Base-by-base conservation (phyloP, 2,113 vertebrate species). In the Xenotilapia longispinis region DNA sequence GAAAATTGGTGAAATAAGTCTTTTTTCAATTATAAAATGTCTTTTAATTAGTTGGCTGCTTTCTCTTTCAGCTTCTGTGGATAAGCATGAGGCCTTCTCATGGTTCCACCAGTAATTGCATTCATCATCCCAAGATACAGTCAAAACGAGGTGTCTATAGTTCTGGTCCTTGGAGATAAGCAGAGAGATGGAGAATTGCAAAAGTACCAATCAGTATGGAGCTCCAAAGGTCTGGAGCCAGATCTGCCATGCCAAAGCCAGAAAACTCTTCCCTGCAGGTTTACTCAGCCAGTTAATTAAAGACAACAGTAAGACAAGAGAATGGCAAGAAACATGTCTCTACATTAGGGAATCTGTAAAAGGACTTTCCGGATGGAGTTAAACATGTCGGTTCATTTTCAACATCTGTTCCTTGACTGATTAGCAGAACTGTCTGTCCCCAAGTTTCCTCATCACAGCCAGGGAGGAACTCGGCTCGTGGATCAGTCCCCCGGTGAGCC, bases 401-500 rank as follows among this genome's bases (percentile, higher is more conserved):
- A 75, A 31, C 82, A 84, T 86, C 84, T 83, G 65, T 84, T 68
- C 87, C 60, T 60, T 78, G 2, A 33, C 28, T 88, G 78, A 86
- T 84, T 91, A 80, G 68, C 84, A 28, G 80, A 82, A 38, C 54
- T 83, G 84, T 58, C 58, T 83, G 80, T 79, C 82, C 10, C 26
- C 49, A n/a, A 58, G 26, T 60, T 87, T 85, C 75, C 82, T 89
- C 83, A 83, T 87, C 63, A 51, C 78, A 40, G 36, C 33, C 47
- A 28, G 65, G 60, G 58, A 85, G 54, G 82, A 78, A 55, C 63
- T 45, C 54, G 70, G 87, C 85, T 87, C 14, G 53, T 23, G 49
- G 83, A 90, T 92, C 86, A 81, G 60, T 83, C 91, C 84, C 92
- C 81, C 19, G 82, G 80, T 91, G 92, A 89, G 84, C 84, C 81